These are phyloP conservation scores for Hybognathus amarus DNA, from an alignment of 2,797 vertebrate genomes.

Conservation along the genomic window DNA sequence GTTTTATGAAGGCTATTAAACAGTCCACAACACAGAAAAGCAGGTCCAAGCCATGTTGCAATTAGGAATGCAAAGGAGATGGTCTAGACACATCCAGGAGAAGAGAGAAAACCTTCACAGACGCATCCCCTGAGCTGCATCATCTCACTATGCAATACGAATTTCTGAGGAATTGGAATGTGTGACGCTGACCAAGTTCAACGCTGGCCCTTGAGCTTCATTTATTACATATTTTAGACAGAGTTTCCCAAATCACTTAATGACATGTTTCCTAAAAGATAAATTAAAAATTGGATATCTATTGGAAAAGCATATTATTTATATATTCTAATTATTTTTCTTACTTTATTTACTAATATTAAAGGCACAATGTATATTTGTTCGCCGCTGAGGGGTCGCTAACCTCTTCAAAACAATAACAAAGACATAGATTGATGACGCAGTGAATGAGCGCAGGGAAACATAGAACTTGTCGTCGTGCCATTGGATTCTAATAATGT, in stretches of 20 bases:
- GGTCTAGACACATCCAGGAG: slow-evolving; percentile 51
- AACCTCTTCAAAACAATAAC: no score
- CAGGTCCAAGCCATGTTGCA: slow-evolving; percentile 12
- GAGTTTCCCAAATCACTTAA: neutral
- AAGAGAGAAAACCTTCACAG: slow-evolving; percentile 35
- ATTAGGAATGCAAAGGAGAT: slow-evolving; percentile 42
- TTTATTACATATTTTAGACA: neutral
- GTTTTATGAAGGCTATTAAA: slow-evolving; percentile 11
- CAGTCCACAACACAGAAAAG: slow-evolving; percentile 22
- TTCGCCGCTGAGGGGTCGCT: no score
- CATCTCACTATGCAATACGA: neutral
- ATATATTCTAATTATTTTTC: no score
- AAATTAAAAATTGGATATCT: neutral
- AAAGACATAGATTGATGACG: no score
- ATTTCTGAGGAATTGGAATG: neutral
- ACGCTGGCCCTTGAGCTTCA: neutral
- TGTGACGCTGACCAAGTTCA: neutral
- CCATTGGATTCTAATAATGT: no score
- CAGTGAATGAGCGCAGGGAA: no score
- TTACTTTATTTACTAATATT: no score
- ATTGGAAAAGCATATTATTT: no score
- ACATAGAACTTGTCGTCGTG: no score
- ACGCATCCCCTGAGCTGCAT: slow-evolving; percentile 9
- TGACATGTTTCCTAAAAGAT: neutral
- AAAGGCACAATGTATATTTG: no score